phyloP scores from a whole-genome alignment of 2,888 invertebrate genomes.

The Nomada flava region DNA sequence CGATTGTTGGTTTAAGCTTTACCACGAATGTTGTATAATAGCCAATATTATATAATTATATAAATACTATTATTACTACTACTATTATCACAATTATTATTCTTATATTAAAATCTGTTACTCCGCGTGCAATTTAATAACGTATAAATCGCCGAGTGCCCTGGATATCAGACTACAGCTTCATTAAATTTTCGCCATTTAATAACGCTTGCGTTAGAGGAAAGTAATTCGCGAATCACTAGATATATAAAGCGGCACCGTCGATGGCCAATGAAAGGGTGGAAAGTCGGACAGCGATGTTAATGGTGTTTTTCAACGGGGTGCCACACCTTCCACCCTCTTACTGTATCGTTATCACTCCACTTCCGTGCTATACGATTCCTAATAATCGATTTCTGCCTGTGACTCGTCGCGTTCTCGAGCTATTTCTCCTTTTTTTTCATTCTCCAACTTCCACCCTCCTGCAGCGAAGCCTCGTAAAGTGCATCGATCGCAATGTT shows the following conservation, averaged over 20 bases:
- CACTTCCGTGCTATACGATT: constrained; percentile 33
- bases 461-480: constrained; percentile 9
- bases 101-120: too few relatives aligned
- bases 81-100: too few relatives aligned
- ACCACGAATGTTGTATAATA: too few relatives aligned
- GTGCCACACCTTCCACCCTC: background rate
- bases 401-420: constrained; percentile 15
- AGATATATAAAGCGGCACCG: background rate
- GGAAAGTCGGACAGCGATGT: constrained; percentile 51
- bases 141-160: too few relatives aligned
- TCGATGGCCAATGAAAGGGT: constrained; percentile 45
- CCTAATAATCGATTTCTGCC: constrained; percentile 54
- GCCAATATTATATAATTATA: too few relatives aligned
- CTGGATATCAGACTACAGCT: too few relatives aligned
- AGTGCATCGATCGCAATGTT: constrained; percentile 31
- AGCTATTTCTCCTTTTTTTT: background rate
- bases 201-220: background rate
- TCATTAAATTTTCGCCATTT: too few relatives aligned
- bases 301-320: constrained; percentile 60
- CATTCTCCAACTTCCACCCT: background rate
- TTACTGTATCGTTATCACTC: constrained; percentile 19
- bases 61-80: too few relatives aligned
- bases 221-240: constrained; percentile 5
- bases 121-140: too few relatives aligned
- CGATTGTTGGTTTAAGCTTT: too few relatives aligned